A percentile compares a stretch with the other conserved stretches of the same genome.
Evolutionary conservation across 2,888 invertebrate genomes (phyloP).

Genomic region (Meganola albula): DNA sequence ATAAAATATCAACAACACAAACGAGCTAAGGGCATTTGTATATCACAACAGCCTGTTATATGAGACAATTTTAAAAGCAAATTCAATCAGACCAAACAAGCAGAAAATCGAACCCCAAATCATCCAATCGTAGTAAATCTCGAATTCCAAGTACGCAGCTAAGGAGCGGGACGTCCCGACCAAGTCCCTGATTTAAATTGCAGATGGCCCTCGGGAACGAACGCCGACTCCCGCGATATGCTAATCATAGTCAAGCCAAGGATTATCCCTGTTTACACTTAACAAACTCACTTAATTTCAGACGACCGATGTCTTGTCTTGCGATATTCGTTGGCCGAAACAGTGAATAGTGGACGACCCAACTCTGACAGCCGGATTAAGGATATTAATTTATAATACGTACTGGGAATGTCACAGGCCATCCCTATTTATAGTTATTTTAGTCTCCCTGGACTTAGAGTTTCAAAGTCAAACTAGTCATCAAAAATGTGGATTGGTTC

Average conservation of each 20-base stretch:
- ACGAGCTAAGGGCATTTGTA: conserved; percentile 14
- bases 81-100: conserved; percentile 73
- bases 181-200: conserved; percentile 76
- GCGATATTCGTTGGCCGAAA: conserved; percentile 46
- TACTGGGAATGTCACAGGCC: not conserved
- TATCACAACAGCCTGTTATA: conserved; percentile 37
- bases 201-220: conserved; percentile 68
- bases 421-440: too few relatives aligned
- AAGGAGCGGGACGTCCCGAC: conserved; percentile 70
- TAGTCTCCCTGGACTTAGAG: not conserved
- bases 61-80: conserved; percentile 59
- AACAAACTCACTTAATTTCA: conserved; percentile 77
- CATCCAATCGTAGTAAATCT: conserved; percentile 74
- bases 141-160: conserved; percentile 69
- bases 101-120: conserved; percentile 75
- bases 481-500: too few relatives aligned
- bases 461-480: not conserved
- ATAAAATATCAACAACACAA: conserved; percentile 2
- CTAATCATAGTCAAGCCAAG: conserved; percentile 76
- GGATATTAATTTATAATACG: conserved; percentile 17
- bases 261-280: conserved; percentile 78
- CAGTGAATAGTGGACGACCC: conserved; percentile 23
- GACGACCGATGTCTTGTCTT: conserved; percentile 66
- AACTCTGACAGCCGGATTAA: conserved; percentile 28
- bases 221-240: conserved; percentile 75